Conservation (phyloP, 2,113 vertebrate species). For the Ornithorhynchus anatinus region DNA sequence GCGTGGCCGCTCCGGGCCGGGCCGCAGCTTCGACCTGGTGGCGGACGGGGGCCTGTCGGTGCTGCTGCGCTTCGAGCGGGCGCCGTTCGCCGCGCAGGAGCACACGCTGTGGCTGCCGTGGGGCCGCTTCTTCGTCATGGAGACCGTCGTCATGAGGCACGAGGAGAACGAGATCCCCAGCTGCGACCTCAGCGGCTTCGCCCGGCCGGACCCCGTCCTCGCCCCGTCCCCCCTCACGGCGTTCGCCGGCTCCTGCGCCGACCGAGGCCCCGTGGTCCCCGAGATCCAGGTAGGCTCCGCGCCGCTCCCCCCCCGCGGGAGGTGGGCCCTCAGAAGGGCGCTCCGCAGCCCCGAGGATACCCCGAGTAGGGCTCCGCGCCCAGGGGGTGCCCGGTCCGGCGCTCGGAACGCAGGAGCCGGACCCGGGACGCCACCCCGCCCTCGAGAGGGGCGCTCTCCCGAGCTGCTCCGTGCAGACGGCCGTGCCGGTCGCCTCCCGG, state of each 20-base stretch:
- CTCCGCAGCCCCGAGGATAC: too few relatives aligned
- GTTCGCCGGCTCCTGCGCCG: slow-evolving; percentile 87
- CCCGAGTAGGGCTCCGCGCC: too few relatives aligned
- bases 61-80: slow-evolving; percentile 89
- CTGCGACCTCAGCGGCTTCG: slow-evolving; percentile 96
- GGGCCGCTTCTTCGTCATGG: slow-evolving; percentile 98
- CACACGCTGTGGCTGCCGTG: slow-evolving; percentile 96
- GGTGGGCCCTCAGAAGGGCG: too few relatives aligned
- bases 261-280: slow-evolving; percentile 87
- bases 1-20: too few relatives aligned
- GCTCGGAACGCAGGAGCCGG: too few relatives aligned
- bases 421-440: too few relatives aligned
- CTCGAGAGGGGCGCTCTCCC: too few relatives aligned
- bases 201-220: slow-evolving; percentile 88
- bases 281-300: slow-evolving; percentile 99
- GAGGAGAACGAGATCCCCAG: slow-evolving; percentile 98
- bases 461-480: too few relatives aligned
- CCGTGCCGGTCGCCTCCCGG: too few relatives aligned
- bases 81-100: slow-evolving; percentile 97
- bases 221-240: slow-evolving; percentile 90
- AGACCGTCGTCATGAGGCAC: slow-evolving; percentile 95
- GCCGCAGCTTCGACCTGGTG: slow-evolving; percentile 91
- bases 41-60: slow-evolving; percentile 91
- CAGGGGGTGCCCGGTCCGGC: too few relatives aligned
- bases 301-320: too few relatives aligned